These are phyloP conservation scores for Megastigmus dorsalis DNA, from an alignment of 2,888 invertebrate genomes.

Conservation along the genomic window DNA sequence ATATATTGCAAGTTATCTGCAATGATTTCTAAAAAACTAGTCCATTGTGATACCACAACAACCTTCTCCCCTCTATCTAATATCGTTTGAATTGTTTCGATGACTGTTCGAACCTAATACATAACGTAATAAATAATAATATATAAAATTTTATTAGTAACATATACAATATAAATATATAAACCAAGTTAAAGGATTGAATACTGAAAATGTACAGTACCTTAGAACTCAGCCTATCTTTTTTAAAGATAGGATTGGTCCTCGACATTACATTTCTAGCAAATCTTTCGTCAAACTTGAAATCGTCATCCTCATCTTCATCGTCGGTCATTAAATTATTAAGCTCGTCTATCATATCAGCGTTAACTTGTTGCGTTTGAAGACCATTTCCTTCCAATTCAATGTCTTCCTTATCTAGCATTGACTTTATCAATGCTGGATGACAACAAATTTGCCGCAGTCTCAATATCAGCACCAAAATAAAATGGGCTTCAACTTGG, in stretches of 20 bases:
- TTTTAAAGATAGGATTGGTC: conserved; percentile 30
- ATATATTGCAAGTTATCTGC: not conserved
- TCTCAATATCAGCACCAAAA: conserved; percentile 43
- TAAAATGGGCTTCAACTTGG: not conserved
- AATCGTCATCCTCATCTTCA: conserved; percentile 20
- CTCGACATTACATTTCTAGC: conserved; percentile 9
- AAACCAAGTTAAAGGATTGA: not conserved
- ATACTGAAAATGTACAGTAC: conserved; percentile 15
- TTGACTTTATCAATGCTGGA: conserved; percentile 30
- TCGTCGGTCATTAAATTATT: conserved; percentile 20
- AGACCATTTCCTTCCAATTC: not conserved
- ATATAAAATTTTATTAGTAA: not conserved
- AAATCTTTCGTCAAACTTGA: not conserved
- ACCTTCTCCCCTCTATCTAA: conserved; percentile 45
- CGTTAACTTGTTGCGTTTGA: not conserved
- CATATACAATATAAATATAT: not conserved
- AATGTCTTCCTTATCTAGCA: conserved; percentile 35
- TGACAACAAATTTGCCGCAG: conserved; percentile 51
- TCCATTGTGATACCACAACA: conserved; percentile 47
- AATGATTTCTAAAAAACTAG: conserved; percentile 27
- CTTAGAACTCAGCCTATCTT: conserved; percentile 37
- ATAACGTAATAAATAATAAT: too few species aligned
- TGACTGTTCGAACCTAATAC: conserved; percentile 39
- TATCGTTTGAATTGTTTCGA: conserved; percentile 10
- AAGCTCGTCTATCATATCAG: not conserved